These are phyloP conservation scores for Lasioglossum malachurum DNA, from an alignment of 2,888 invertebrate genomes.

Conservation along the genomic window DNA sequence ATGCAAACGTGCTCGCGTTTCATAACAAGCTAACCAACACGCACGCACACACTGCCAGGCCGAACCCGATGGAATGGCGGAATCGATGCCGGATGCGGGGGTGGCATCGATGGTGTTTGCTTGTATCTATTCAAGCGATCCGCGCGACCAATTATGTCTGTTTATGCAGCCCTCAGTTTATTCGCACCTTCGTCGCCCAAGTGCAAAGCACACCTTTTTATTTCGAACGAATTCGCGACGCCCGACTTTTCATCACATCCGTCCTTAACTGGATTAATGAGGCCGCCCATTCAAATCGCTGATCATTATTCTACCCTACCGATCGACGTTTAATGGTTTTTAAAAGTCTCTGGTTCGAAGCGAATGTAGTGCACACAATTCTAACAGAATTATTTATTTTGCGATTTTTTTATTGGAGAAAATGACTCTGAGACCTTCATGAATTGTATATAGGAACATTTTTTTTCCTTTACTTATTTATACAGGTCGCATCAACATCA, in stretches of 20 bases:
- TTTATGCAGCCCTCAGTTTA: slow-evolving; percentile 72
- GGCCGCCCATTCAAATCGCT: not conserved
- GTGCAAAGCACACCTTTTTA: not conserved
- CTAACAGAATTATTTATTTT: not conserved
- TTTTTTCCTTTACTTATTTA: no score
- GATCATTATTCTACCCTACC: not conserved
- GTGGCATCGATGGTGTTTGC: slow-evolving; percentile 69
- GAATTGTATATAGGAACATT: no score
- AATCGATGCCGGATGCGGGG: slow-evolving; percentile 48
- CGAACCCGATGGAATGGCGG: slow-evolving; percentile 29
- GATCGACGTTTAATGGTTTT: not conserved
- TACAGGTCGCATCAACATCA: no score
- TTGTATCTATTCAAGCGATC: slow-evolving; percentile 72
- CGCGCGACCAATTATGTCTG: slow-evolving; percentile 78
- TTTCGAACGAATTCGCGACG: not conserved
- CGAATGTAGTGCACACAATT: no score
- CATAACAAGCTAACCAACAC: slow-evolving; percentile 78
- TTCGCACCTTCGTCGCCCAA: slow-evolving; percentile 54
- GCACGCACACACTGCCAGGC: not conserved
- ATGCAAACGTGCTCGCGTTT: slow-evolving; percentile 75
- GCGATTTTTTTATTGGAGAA: not conserved
- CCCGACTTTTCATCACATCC: not conserved
- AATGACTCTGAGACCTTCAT: not conserved
- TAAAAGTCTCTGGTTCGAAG: not conserved
- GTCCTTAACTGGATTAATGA: not conserved